Base-by-base conservation (phyloP, 2,797 vertebrate genomes). In the Sebastes miniatus region DNA sequence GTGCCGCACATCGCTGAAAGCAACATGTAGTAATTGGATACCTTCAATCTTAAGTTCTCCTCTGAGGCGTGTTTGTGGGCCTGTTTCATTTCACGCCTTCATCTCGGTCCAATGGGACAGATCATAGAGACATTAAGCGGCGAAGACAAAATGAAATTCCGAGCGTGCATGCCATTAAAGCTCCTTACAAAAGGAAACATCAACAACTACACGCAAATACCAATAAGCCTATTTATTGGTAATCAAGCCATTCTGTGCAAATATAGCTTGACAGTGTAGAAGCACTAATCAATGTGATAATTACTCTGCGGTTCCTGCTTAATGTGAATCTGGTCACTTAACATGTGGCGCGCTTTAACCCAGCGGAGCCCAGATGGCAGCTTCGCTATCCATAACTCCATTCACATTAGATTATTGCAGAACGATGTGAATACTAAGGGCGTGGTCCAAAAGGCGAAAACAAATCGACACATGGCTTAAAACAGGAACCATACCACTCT, bases 1-100 rank as follows among this genome's bases (percentile, higher is more conserved):
- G 18, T 85, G 70, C 76, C 66, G 67, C 73, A 72, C 76, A 78
- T 71, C 16, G 72, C 87, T 18, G 29, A 80, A 78, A 89, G 84
- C 83, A 91, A 90, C 79, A 74, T 76, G 84, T 86, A 87, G 81
- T 95, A 93, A 95, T 94, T 94, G 90, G 89, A 91, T 76, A 87
- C 84, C 80, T 91, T 87, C 88, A 84, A 80, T 92, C 81, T 83
- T 83, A 92, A 90, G 65, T 89, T 89, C 18, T 87, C 92, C 91
- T 85, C 80, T 13, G 88, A 89, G 92, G 84, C 88, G 85, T 84
- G 81, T 91, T 92, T 89, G 78, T 56, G 85, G 86, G 77, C 66
- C 76, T 81, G 88, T 90, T 88, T 92, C 77, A 89, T 94, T 92
- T 94, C 84, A 91, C 36, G 84, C 86, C 88, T 92, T 91, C 79